phyloP scores from a whole-genome alignment of 2,888 invertebrate genomes.

The Meteorus colon region DNA sequence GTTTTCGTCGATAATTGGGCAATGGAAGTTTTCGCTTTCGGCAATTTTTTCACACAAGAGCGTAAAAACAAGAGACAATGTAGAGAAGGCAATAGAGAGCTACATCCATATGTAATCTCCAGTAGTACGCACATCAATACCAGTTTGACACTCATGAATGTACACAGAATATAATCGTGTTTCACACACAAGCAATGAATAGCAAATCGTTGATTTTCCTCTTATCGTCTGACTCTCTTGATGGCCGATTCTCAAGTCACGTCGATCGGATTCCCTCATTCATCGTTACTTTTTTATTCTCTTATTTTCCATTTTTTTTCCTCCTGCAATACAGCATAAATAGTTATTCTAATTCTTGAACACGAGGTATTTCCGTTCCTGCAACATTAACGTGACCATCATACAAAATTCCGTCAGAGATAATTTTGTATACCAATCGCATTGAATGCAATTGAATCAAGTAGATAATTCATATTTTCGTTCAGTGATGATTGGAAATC shows the following conservation, averaged over 20 bases:
- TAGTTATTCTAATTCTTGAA: constrained; percentile 52
- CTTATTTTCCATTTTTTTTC: neutral
- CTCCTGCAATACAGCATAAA: neutral
- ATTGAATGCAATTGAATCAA: neutral
- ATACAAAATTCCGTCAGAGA: constrained; percentile 41
- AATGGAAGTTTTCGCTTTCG: constrained; percentile 52
- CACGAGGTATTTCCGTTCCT: constrained; percentile 49
- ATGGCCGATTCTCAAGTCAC: constrained; percentile 47
- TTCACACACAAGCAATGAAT: constrained; percentile 48
- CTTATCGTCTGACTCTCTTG: neutral
- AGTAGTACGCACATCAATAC: no score
- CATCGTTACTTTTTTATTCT: neutral
- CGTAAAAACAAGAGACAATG: constrained; percentile 6
- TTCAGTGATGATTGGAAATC: neutral
- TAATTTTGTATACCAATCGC: neutral
- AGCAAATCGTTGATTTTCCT: constrained; percentile 47
- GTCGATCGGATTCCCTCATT: constrained; percentile 48
- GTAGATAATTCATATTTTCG: neutral
- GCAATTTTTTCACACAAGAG: constrained; percentile 50
- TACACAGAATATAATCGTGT: constrained; percentile 43
- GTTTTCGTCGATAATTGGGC: constrained; percentile 66
- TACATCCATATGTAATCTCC: no score
- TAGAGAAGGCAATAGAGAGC: neutral
- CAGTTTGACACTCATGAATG: neutral
- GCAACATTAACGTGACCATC: constrained; percentile 50